Conservation (phyloP, 2,797 vertebrate genomes). For the Iguana delicatissima region DNA sequence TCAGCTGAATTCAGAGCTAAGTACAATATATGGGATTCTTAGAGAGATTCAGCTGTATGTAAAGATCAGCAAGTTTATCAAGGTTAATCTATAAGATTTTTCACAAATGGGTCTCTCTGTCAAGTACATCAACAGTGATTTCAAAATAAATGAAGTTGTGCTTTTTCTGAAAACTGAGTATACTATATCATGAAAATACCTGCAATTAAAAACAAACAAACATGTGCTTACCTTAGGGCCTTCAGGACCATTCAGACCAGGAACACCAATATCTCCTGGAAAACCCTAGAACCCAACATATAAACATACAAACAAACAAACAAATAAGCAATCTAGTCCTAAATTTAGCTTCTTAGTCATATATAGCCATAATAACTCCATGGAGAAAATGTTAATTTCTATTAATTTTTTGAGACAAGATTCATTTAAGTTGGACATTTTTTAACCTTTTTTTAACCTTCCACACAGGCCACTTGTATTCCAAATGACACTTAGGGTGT, state of each 20-base stretch:
- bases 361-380: background rate
- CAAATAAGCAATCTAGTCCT: background rate
- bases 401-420: background rate
- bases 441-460: background rate
- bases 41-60: background rate
- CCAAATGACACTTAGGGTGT: too few relatives aligned
- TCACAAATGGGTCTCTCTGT: background rate
- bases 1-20: background rate
- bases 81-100: background rate
- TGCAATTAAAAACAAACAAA: slow-evolving; percentile 1
- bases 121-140: background rate
- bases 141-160: background rate
- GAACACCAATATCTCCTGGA: slow-evolving; percentile 96
- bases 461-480: too few relatives aligned
- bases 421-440: background rate
- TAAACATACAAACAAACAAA: background rate
- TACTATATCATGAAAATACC: background rate
- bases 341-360: background rate
- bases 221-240: slow-evolving; percentile 90
- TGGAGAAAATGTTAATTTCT: background rate
- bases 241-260: slow-evolving; percentile 93
- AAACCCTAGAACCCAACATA: slow-evolving; percentile 86
- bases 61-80: background rate
- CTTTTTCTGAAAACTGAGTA: background rate
- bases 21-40: background rate